Conservation (phyloP, 2,113 vertebrate genomes). For the Nettapus auritus region DNA sequence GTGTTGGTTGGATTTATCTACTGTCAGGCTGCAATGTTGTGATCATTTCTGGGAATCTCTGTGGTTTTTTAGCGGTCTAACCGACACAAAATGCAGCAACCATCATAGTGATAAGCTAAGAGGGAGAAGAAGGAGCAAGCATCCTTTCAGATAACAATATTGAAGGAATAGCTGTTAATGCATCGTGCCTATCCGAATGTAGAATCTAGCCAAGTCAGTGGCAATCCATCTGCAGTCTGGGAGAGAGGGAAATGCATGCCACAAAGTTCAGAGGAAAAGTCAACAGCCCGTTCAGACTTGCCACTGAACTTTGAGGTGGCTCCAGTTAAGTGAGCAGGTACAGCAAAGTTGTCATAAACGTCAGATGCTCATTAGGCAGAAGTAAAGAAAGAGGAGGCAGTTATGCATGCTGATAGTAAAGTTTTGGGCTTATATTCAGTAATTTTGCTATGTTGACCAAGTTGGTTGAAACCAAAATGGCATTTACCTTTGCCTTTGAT, state of each 20-base stretch:
- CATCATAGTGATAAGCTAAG: neutral
- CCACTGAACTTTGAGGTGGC: neutral
- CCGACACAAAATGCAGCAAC: neutral
- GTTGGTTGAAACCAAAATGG: neutral
- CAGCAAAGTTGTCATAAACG: neutral
- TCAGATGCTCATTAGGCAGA: neutral
- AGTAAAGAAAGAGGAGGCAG: neutral
- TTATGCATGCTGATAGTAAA: neutral
- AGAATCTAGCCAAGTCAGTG: neutral
- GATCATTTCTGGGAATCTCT: neutral
- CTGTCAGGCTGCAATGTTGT: neutral
- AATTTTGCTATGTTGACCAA: neutral
- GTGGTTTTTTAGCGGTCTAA: neutral
- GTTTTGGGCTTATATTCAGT: neutral
- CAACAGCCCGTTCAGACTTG: accelerated
- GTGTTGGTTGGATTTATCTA: neutral
- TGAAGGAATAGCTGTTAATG: neutral
- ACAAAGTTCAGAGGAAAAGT: neutral
- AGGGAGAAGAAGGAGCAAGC: neutral
- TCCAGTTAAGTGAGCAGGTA: neutral
- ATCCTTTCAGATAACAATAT: neutral
- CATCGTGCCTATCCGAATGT: neutral
- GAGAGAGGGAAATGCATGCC: neutral
- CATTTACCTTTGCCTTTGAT: conserved; percentile 83
- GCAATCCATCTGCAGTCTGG: neutral